Evolutionary conservation across 2,113 vertebrate species (phyloP).

Genomic region (Syngnathus floridae): DNA sequence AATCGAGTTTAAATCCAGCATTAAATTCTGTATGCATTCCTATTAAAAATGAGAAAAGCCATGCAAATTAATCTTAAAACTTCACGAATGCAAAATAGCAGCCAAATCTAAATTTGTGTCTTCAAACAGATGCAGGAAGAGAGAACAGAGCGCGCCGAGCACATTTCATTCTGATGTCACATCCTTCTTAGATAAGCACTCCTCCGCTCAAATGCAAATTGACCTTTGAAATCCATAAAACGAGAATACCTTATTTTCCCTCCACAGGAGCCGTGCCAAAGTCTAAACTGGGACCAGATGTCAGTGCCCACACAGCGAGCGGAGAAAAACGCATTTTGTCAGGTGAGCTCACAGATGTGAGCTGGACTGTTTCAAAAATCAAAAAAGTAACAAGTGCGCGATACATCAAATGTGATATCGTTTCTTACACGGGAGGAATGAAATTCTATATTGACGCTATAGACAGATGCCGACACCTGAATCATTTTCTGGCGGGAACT

Average conservation of each 20-base stretch:
- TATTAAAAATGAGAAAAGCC: background rate
- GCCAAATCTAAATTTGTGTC: conserved; percentile 1
- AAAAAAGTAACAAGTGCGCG: conserved; percentile 15
- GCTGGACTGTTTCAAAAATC: background rate
- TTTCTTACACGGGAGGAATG: conserved; percentile 24
- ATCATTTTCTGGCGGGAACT: conserved; percentile 41
- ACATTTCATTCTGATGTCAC: conserved; percentile 17
- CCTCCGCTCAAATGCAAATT: conserved; percentile 17
- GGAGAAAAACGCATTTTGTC: conserved; percentile 10
- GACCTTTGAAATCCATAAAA: conserved; percentile 43
- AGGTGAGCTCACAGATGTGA: conserved; percentile 11
- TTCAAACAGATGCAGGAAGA: background rate
- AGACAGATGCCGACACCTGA: conserved; percentile 33
- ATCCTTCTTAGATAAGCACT: conserved; percentile 22
- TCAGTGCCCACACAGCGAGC: conserved; percentile 7
- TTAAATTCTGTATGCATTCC: background rate
- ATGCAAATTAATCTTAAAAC: background rate
- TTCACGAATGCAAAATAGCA: background rate
- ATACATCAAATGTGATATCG: conserved; percentile 27
- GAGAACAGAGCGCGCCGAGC: background rate
- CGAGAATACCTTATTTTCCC: conserved; percentile 3
- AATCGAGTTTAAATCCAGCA: background rate
- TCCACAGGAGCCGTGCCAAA: conserved; percentile 11
- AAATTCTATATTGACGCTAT: conserved; percentile 40
- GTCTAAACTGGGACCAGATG: conserved; percentile 30